phyloP scores from a whole-genome alignment of 2,113 vertebrate species.

The Panthera uncia region DNA sequence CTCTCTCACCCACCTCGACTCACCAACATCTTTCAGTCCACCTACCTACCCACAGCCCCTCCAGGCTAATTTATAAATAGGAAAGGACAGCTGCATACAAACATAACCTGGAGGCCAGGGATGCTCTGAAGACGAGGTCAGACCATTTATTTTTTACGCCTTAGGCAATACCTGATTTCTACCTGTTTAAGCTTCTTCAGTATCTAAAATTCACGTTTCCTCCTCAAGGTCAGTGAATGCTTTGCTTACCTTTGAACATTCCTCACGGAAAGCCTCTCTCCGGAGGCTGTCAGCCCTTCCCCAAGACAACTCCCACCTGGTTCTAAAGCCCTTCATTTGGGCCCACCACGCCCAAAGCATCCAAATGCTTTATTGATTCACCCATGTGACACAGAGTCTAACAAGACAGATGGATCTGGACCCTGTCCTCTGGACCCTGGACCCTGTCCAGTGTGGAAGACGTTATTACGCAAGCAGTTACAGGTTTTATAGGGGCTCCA shows the following conservation, averaged over 20 bases:
- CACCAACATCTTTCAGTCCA: neutral
- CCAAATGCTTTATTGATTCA: neutral
- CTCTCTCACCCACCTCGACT: neutral
- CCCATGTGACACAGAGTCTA: neutral
- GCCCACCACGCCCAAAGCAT: neutral
- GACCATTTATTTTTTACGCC: neutral
- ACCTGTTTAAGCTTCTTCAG: neutral
- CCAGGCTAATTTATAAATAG: conserved; percentile 56
- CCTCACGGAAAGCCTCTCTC: neutral
- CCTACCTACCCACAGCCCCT: neutral
- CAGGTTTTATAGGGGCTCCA: neutral
- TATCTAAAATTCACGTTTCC: neutral
- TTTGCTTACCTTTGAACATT: neutral
- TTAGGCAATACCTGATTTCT: conserved; percentile 32
- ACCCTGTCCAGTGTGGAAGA: neutral
- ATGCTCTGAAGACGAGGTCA: conserved; percentile 59
- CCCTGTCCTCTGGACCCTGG: neutral
- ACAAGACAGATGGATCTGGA: neutral
- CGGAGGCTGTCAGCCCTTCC: neutral
- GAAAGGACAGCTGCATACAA: conserved; percentile 6
- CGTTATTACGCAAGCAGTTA: neutral
- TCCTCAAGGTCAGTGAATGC: neutral
- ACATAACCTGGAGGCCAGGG: conserved; percentile 35
- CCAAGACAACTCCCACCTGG: neutral
- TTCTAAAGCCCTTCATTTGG: neutral